phyloP scores from a whole-genome alignment of 2,888 invertebrate species.

The Steinernema scapterisci region DNA sequence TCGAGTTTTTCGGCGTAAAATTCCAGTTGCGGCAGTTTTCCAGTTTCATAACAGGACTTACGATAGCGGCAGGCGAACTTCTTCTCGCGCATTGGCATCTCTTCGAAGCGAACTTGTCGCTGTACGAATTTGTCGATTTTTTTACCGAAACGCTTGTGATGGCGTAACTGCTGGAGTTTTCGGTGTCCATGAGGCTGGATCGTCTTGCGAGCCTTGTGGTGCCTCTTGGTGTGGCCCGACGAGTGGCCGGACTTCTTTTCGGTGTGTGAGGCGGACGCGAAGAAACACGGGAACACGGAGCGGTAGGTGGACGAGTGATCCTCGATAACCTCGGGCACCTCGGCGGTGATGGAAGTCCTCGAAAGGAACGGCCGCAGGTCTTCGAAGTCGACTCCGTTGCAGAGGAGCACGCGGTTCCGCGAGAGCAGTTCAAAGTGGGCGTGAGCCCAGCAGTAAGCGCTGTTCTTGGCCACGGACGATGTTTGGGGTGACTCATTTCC shows the following conservation, averaged over 20 bases:
- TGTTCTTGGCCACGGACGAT: conserved; percentile 38
- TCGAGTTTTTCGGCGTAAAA: conserved; percentile 14
- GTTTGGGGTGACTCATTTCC: conserved; percentile 41
- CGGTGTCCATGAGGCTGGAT: conserved; percentile 19
- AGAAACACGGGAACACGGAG: conserved; percentile 33
- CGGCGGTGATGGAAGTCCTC: background rate
- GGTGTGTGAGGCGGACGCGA: conserved; percentile 35
- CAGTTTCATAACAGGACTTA: conserved; percentile 25
- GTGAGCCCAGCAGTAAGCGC: conserved; percentile 51
- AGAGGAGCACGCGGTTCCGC: conserved; percentile 39
- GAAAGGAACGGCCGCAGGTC: conserved; percentile 30
- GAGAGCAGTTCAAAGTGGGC: conserved; percentile 36
- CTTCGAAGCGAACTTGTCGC: conserved; percentile 54
- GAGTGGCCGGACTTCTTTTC: conserved; percentile 25
- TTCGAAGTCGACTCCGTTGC: conserved; percentile 39
- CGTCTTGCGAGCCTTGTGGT: conserved; percentile 21
- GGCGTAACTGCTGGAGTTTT: background rate
- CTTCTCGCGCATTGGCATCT: conserved; percentile 31
- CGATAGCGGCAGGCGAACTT: conserved; percentile 34
- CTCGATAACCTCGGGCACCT: conserved; percentile 12
- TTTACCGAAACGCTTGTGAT: conserved; percentile 31
- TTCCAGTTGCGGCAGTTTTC: conserved; percentile 35
- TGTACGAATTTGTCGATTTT: conserved; percentile 31
- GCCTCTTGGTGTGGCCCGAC: background rate
- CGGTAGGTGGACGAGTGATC: background rate